phyloP scores from a whole-genome alignment of 2,113 vertebrate species.

The Lucifuga dentata region DNA sequence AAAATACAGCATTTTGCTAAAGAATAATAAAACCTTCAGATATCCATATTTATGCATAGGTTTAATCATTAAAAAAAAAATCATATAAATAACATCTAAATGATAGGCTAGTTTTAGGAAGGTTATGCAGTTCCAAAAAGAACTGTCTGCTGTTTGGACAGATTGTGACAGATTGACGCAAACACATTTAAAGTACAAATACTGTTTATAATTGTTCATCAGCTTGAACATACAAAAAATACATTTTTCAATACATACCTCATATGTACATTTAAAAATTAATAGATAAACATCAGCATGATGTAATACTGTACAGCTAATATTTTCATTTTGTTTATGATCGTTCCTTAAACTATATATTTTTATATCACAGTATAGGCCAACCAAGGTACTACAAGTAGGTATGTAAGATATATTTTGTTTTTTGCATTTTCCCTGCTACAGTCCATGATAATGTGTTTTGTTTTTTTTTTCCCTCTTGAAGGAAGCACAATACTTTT shows the following conservation, averaged over 20 bases:
- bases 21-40: too few relatives aligned
- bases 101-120: too few relatives aligned
- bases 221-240: conserved; percentile 52
- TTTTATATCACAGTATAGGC: conserved; percentile 10
- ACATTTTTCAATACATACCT: conserved; percentile 18
- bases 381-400: conserved; percentile 2
- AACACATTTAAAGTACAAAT: neutral
- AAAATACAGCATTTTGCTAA: too few relatives aligned
- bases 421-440: conserved; percentile 15
- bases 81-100: too few relatives aligned
- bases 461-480: too few relatives aligned
- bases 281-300: conserved; percentile 1
- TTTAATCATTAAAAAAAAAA: too few relatives aligned
- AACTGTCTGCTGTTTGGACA: too few relatives aligned
- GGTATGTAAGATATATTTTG: neutral
- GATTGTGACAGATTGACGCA: too few relatives aligned
- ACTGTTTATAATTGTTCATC: conserved; percentile 40
- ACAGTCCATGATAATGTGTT: neutral
- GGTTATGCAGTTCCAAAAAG: too few relatives aligned
- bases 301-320: too few relatives aligned
- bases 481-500: conserved; percentile 1
- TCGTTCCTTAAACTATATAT: neutral
- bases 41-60: too few relatives aligned
- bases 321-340: neutral
- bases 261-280: conserved; percentile 8